Conservation (phyloP, 2,888 invertebrate species). For the Linnaemya vulpina region DNA sequence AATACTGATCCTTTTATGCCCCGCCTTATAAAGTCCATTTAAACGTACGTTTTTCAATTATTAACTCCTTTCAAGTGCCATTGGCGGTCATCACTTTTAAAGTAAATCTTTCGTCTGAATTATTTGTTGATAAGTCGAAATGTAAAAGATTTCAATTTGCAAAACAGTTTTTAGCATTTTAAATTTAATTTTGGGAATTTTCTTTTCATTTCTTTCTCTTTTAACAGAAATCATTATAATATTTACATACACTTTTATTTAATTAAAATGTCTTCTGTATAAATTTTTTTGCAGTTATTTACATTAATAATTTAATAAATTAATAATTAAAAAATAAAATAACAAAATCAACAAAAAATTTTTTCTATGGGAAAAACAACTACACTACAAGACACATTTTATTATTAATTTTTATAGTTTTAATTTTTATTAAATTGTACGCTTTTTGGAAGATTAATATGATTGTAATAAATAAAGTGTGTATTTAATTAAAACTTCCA, state of each 20-base stretch:
- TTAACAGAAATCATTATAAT: conserved; percentile 47
- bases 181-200: conserved; percentile 34
- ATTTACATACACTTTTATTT: conserved; percentile 46
- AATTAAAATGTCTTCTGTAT: conserved; percentile 55
- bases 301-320: conserved; percentile 70
- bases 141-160: conserved; percentile 4
- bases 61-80: conserved; percentile 63
- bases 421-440: conserved; percentile 18
- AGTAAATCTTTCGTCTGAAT: conserved; percentile 21
- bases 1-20: background rate
- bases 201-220: conserved; percentile 29
- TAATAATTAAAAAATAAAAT: conserved; percentile 6
- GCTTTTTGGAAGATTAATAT: conserved; percentile 60
- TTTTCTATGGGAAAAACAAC: conserved; percentile 34
- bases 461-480: conserved; percentile 50
- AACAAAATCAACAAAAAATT: conserved; percentile 5
- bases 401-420: conserved; percentile 29
- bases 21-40: background rate
- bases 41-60: conserved; percentile 15
- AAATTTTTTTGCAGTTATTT: conserved; percentile 67
- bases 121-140: conserved; percentile 61
- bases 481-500: conserved; percentile 52
- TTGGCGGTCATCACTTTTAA: conserved; percentile 68
- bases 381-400: background rate
- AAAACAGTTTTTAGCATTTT: conserved; percentile 19